These are phyloP conservation scores for Nannospalax galili DNA, from an alignment of 2,113 vertebrate species.

Conservation along the genomic window DNA sequence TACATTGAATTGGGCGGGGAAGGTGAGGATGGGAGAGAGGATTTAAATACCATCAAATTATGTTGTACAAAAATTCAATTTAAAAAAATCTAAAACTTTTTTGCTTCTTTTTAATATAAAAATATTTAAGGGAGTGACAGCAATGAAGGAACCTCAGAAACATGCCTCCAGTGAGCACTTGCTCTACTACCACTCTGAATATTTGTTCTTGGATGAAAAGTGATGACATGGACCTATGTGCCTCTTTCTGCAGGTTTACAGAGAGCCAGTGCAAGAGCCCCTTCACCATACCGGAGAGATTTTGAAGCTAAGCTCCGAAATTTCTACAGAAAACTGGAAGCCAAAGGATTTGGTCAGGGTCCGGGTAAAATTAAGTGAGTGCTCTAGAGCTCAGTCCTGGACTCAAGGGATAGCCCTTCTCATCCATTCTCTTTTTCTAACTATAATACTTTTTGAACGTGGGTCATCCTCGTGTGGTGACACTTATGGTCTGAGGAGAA, in stretches of 20 bases:
- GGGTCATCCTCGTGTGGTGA: not conserved
- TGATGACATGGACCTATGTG: not conserved
- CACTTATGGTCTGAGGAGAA: not conserved
- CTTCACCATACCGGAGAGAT: conserved; percentile 98
- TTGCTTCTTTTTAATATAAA: not conserved
- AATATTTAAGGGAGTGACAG: not conserved
- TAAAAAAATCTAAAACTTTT: no score
- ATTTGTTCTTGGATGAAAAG: not conserved
- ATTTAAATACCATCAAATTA: no score
- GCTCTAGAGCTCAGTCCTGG: not conserved
- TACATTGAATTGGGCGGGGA: no score
- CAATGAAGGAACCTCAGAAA: not conserved
- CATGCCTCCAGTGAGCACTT: no score
- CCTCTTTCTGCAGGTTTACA: conserved; percentile 89
- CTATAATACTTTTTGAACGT: not conserved
- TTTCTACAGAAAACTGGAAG: conserved; percentile 98
- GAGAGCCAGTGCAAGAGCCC: conserved; percentile 94
- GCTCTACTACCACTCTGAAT: fast-evolving
- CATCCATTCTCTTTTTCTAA: not conserved
- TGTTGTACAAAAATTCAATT: no score
- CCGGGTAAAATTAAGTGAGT: conserved; percentile 99
- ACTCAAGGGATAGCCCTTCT: not conserved
- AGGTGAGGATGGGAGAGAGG: no score
- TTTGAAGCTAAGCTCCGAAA: conserved; percentile 99
- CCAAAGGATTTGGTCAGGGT: conserved; percentile 98